phyloP scores from a whole-genome alignment of 2,797 vertebrate species.

The Micropoecilia bifurca region DNA sequence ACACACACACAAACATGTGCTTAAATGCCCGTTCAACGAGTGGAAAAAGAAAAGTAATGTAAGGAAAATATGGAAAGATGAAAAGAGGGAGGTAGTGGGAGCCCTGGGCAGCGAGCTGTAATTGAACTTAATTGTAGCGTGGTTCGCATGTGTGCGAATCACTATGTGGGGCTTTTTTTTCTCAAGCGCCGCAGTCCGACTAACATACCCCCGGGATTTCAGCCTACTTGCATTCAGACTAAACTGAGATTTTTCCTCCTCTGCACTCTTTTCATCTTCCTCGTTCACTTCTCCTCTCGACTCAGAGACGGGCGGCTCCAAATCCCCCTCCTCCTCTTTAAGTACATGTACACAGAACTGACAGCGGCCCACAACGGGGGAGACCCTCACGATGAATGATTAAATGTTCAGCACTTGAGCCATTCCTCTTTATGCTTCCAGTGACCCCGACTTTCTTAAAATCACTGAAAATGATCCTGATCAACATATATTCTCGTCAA shows the following conservation, averaged over 20 bases:
- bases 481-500: not conserved
- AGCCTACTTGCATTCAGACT: conserved; percentile 70
- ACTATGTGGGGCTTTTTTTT: conserved; percentile 28
- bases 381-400: not conserved
- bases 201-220: conserved; percentile 50
- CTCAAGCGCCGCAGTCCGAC: conserved; percentile 29
- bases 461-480: not conserved
- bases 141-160: conserved; percentile 53
- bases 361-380: conserved; percentile 76
- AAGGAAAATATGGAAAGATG: conserved; percentile 51
- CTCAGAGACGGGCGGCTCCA: conserved; percentile 10
- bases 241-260: conserved; percentile 46
- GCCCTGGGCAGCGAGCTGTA: conserved; percentile 71
- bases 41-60: conserved; percentile 74
- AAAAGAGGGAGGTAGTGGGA: conserved; percentile 56
- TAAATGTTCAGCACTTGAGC: not conserved
- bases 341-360: conserved; percentile 78
- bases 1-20: conserved; percentile 43
- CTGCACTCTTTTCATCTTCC: conserved; percentile 28
- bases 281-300: conserved; percentile 15
- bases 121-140: conserved; percentile 74
- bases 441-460: not conserved
- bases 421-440: not conserved
- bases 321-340: conserved; percentile 6
- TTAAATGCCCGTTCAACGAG: conserved; percentile 55